Evolutionary conservation across 2,113 vertebrate genomes (phyloP).

Genomic region (Rhea americana): DNA sequence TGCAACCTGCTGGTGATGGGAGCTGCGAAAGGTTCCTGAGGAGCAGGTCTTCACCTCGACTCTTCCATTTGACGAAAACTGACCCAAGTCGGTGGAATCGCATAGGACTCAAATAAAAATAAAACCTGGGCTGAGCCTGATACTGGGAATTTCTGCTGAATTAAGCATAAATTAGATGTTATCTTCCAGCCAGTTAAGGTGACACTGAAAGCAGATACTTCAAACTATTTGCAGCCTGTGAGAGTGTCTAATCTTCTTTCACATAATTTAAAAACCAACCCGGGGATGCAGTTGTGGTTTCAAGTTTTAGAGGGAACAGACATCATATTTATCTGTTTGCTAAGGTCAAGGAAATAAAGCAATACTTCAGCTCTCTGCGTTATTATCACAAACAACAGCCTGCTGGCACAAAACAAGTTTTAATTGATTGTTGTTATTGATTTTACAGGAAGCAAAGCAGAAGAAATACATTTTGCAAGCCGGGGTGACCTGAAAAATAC

Average conservation of each 20-base stretch:
- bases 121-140: not conserved
- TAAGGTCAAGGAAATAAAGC: slow-evolving; percentile 13
- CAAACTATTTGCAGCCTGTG: not conserved
- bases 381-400: slow-evolving; percentile 33
- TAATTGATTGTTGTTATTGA: slow-evolving; percentile 43
- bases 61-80: not conserved
- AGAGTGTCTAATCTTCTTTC: slow-evolving; percentile 26
- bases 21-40: not conserved
- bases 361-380: not conserved
- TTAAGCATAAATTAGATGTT: slow-evolving; percentile 61
- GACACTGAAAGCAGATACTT: slow-evolving; percentile 55
- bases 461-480: slow-evolving; percentile 41
- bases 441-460: slow-evolving; percentile 49
- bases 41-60: not conserved
- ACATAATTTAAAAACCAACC: slow-evolving; percentile 5
- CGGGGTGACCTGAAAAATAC: slow-evolving; percentile 58
- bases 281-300: slow-evolving; percentile 10
- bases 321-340: not conserved
- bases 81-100: not conserved
- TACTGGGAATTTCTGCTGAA: slow-evolving; percentile 34
- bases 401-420: slow-evolving; percentile 26
- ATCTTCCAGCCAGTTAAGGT: slow-evolving; percentile 7
- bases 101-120: not conserved
- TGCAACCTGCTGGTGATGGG: not conserved
- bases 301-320: not conserved